These are phyloP conservation scores for Nasonovia ribisnigri DNA, from an alignment of 2,888 invertebrate species.

Conservation along the genomic window DNA sequence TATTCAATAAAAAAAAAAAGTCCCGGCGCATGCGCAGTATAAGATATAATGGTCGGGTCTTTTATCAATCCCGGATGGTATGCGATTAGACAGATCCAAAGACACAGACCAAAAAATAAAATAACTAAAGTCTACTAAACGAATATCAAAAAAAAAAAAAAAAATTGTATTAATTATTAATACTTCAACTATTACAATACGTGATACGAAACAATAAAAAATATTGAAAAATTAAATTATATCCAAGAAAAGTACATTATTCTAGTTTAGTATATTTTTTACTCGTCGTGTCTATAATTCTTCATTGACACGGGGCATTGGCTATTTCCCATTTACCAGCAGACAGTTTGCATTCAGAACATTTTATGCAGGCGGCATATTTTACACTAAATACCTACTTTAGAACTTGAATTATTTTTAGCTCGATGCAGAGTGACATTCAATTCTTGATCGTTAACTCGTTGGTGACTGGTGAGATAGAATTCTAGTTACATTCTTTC, in stretches of 20 bases:
- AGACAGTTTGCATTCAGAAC: constrained; percentile 25
- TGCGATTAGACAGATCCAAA: no score
- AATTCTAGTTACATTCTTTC: background rate
- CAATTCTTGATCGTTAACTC: background rate
- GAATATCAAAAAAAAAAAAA: no score
- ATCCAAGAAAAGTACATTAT: no score
- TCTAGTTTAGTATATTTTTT: background rate
- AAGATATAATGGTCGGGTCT: no score
- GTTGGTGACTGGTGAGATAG: background rate
- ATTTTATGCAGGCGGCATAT: constrained; percentile 46
- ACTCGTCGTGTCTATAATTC: background rate
- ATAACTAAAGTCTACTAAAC: no score
- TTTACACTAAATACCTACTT: constrained; percentile 28
- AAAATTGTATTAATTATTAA: no score
- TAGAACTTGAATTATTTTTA: background rate
- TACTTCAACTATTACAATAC: no score
- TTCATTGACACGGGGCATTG: background rate
- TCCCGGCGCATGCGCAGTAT: no score
- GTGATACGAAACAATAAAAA: no score
- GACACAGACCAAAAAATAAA: no score
- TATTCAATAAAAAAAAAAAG: no score
- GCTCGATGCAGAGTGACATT: background rate
- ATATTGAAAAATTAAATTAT: background rate
- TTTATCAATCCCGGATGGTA: no score
- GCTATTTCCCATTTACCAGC: background rate